Conservation (phyloP, 2,888 invertebrate genomes). For the Anoncus sp. region DNA sequence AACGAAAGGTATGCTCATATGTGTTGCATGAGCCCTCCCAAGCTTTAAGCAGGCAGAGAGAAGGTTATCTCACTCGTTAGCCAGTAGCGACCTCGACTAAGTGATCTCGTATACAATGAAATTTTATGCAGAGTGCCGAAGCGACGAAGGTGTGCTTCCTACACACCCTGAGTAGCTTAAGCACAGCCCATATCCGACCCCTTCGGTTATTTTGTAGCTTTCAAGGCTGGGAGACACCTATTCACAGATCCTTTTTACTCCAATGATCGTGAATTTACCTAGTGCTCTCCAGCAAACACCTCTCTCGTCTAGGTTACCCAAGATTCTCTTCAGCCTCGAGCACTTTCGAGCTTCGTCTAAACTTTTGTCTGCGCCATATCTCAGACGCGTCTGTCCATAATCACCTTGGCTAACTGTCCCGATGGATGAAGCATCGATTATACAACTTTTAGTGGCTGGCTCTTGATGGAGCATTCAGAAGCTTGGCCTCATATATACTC, state of each 20-base stretch:
- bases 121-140: constrained; percentile 83
- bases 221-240: too few relatives aligned
- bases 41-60: constrained; percentile 59
- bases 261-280: constrained; percentile 26
- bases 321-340: neutral
- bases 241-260: too few relatives aligned
- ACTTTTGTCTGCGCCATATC: constrained; percentile 5
- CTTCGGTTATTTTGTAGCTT: too few relatives aligned
- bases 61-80: constrained; percentile 81
- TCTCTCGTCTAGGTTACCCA: too few relatives aligned
- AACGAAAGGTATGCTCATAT: too few relatives aligned
- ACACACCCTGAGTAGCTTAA: too few relatives aligned
- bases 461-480: neutral
- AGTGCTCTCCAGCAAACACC: neutral
- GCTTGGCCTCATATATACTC: neutral
- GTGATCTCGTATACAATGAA: constrained; percentile 82
- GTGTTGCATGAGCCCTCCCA: too few relatives aligned
- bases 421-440: constrained; percentile 14
- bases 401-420: too few relatives aligned
- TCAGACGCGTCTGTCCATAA: neutral
- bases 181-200: too few relatives aligned
- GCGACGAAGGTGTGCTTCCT: constrained; percentile 54
- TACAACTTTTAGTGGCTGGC: neutral
- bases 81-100: constrained; percentile 76
- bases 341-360: constrained; percentile 1